Base-by-base conservation (phyloP, 2,888 invertebrate species). In the Criorhina ranunculi region DNA sequence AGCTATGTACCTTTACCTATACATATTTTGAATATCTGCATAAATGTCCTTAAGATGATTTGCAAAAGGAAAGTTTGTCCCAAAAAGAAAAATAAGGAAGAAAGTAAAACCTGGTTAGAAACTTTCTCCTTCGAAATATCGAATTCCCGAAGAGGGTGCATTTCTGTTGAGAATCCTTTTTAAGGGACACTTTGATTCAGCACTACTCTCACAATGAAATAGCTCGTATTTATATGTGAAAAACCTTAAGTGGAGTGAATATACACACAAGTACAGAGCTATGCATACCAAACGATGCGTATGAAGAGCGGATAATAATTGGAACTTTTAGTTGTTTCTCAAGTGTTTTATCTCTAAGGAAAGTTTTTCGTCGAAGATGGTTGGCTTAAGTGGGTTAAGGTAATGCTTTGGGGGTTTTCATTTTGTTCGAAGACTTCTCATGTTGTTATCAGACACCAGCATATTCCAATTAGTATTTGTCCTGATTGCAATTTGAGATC, bases 1-100 rank as follows among this genome's bases (percentile, higher is more conserved):
- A 7, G 15, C n/a, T 64, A n/a, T n/a, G n/a, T n/a, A n/a, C n/a
- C n/a, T n/a, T n/a, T n/a, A 15, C 11, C 11, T 11, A 53, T 33
- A n/a, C 44, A 62, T 53, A 73, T 67, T 67, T 80, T 44, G 59
- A 53, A 80, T 67, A 67, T 67, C 46, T 80, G 53, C 73, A 75
- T 62, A 60, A 55, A 73, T 80, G 80, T 80, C 73, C 73, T 80
- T 67, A 80, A 80, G 80, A 80, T 75, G 80, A 75, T 80, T 80
- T 75, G 67, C 55, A 17, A 62, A 55, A 33, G 51, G 5, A 80
- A 73, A 80, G 12, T 67, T 80, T 67, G 12, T 19, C 29, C 24
- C 35, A 37, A 53, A 62, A 55, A 75, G 35, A 53, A 60, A 42
- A 46, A 53, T 37, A 59, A 51, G 44, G 40, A 59, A 37, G n/a